Evolutionary conservation across 2,888 invertebrate genomes (phyloP).

Genomic region (Marasmarcha lunaedactyla): DNA sequence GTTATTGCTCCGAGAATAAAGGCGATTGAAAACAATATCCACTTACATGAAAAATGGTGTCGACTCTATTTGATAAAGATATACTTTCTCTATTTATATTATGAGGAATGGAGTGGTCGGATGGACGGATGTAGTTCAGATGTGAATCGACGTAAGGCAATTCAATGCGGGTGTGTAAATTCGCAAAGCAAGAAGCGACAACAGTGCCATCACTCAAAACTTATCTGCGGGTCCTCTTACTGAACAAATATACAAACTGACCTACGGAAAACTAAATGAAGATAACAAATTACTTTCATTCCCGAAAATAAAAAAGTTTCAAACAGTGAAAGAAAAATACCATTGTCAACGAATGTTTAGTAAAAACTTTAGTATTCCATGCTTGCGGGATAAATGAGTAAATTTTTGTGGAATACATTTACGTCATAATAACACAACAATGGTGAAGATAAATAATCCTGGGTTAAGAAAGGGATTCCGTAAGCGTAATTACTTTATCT

Average conservation of each 20-base stretch:
- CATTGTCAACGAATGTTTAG: conserved; percentile 47
- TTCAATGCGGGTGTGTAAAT: conserved; percentile 61
- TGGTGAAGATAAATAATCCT: conserved; percentile 65
- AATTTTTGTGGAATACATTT: conserved; percentile 66
- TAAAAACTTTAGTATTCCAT: no score
- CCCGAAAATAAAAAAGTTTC: conserved; percentile 33
- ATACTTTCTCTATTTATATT: conserved; percentile 29
- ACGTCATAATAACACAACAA: conserved; percentile 64
- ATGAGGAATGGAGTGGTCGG: conserved; percentile 22
- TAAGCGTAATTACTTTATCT: conserved; percentile 68
- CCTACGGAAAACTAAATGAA: conserved; percentile 30
- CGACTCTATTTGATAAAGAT: conserved; percentile 28
- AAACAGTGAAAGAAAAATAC: conserved; percentile 59
- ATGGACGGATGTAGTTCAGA: conserved; percentile 23
- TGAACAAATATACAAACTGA: conserved; percentile 48
- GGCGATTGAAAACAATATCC: conserved; percentile 44
- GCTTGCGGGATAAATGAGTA: conserved; percentile 61
- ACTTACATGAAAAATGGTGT: conserved; percentile 41
- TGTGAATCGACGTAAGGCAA: conserved; percentile 26
- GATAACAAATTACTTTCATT: no score
- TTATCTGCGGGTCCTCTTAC: conserved; percentile 54
- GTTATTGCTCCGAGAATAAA: conserved; percentile 45
- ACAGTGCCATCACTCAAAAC: conserved; percentile 36
- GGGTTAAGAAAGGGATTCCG: conserved; percentile 67
- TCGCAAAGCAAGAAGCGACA: conserved; percentile 48